Evolutionary conservation across 2,888 invertebrate genomes (phyloP).

Genomic region (Hanleya hanleyi): DNA sequence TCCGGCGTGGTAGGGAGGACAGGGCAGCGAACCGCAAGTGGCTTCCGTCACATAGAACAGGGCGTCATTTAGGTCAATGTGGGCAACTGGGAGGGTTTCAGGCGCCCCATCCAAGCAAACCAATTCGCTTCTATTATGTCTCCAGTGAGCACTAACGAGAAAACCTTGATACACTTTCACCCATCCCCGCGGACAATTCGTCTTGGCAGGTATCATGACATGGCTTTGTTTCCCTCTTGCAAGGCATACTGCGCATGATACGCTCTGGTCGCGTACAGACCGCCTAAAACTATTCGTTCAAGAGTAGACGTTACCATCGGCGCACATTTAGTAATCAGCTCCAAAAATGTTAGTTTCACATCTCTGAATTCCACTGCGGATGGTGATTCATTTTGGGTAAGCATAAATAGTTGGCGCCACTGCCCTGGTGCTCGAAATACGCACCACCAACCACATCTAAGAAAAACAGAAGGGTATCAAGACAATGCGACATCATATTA

Average conservation of each 20-base stretch:
- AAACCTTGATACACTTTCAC: slow-evolving; percentile 29
- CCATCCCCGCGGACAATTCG: slow-evolving; percentile 29
- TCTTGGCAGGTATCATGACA: slow-evolving; percentile 32
- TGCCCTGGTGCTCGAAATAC: slow-evolving; percentile 14
- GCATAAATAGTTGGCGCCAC: slow-evolving; percentile 19
- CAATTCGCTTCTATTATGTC: slow-evolving; percentile 18
- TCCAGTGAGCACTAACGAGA: slow-evolving; percentile 13
- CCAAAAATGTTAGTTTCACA: slow-evolving; percentile 18
- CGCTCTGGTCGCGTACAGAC: slow-evolving; percentile 23
- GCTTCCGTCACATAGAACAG: slow-evolving; percentile 25
- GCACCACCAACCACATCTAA: slow-evolving; percentile 21
- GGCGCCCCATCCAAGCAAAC: slow-evolving; percentile 28
- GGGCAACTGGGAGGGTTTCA: slow-evolving; percentile 13
- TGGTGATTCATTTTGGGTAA: slow-evolving; percentile 15
- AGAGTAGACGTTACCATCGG: neutral
- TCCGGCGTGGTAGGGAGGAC: slow-evolving; percentile 21
- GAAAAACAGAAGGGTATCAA: too few relatives aligned
- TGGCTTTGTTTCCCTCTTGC: slow-evolving; percentile 2
- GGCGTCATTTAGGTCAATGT: slow-evolving; percentile 15
- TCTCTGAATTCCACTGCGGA: neutral
- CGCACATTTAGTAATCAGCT: slow-evolving; percentile 20
- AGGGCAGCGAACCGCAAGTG: slow-evolving; percentile 26
- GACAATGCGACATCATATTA: too few relatives aligned
- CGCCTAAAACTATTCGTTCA: neutral
- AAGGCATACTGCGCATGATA: slow-evolving; percentile 35